These are phyloP conservation scores for Vannuccia rotundouncinata DNA, from an alignment of 2,888 invertebrate genomes.

Conservation along the genomic window DNA sequence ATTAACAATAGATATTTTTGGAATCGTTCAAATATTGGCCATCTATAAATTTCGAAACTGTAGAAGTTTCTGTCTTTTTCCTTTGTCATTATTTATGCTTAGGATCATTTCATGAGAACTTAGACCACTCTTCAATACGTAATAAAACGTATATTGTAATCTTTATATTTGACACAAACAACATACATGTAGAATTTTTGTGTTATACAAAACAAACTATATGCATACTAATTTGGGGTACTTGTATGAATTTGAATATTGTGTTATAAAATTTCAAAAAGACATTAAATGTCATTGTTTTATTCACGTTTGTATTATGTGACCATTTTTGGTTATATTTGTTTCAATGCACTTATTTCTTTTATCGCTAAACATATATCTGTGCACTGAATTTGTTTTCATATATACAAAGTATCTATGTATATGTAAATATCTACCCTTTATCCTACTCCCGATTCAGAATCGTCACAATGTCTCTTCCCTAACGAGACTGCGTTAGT, in stretches of 20 bases:
- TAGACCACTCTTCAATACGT: too few relatives aligned
- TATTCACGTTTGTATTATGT: neutral
- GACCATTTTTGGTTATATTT: neutral
- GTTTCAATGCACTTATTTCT: neutral
- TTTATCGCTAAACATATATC: neutral
- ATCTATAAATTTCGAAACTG: neutral
- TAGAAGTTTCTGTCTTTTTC: too few relatives aligned
- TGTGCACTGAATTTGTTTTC: neutral
- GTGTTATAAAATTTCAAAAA: neutral
- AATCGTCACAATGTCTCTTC: neutral
- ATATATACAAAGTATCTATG: neutral
- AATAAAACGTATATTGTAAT: too few relatives aligned
- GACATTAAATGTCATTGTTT: neutral
- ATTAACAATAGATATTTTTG: neutral
- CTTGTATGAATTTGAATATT: too few relatives aligned
- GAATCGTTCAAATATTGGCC: neutral
- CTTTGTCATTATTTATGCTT: too few relatives aligned
- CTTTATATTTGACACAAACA: too few relatives aligned
- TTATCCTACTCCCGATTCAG: neutral
- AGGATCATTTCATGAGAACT: too few relatives aligned
- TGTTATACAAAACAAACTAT: too few relatives aligned
- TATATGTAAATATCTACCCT: neutral
- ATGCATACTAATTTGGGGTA: too few relatives aligned
- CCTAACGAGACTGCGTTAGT: neutral
- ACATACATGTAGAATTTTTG: too few relatives aligned